Evolutionary conservation across 2,888 invertebrate species (phyloP), one percentile per base, ranked within the genome.

Genomic region (Agriopis aurantiaria): DNA sequence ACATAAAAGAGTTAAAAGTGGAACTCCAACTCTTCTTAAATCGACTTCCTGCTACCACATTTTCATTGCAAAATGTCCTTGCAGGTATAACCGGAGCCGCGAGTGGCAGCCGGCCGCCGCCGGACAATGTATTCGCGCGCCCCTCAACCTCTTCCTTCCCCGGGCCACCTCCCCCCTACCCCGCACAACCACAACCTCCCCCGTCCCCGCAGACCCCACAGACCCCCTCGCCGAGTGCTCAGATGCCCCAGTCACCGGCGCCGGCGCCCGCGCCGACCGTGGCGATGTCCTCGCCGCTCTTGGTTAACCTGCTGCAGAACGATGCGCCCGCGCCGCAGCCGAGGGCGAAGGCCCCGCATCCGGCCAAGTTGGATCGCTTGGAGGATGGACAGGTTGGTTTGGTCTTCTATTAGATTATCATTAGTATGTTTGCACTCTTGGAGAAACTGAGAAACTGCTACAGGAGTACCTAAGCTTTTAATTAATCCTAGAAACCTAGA

Each of bases 221-320:
- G 61, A 57, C 46, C 10, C 63, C 63, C 4, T 45, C 61, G 3
- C 57, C 58, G 7, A 61, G 55, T 8, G 40, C 62, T 0, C 56
- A 62, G 51, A 63, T 57, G 48, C 68, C 64, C 51, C 81, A 78
- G 55, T 84, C 81, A 23, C 76, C 72, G 71, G 79, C 64, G 72
- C 82, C 64, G 69, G 78, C 75, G 55, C 85, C 79, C 70, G 85
- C 84, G 68, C 87, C 90, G 48, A 79, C 96, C 74, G 97, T 97
- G 77, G 97, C 97, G 68, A 96, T 97, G 89, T 98, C 96, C 76
- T 98, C 98, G 85, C 99, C 99, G 33, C 93, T 99, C 78, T 95
- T 99, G 76, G 99, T 99, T 46, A 99, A 99, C 90, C 92, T 99
- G 78, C 94, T 99, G 80, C 98, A 99, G 93, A 98, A 97, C 85